A percentile compares a stretch with the other conserved stretches of the same genome.
Evolutionary conservation across 2,113 vertebrate species (phyloP).

Genomic region (Zapornia atra): DNA sequence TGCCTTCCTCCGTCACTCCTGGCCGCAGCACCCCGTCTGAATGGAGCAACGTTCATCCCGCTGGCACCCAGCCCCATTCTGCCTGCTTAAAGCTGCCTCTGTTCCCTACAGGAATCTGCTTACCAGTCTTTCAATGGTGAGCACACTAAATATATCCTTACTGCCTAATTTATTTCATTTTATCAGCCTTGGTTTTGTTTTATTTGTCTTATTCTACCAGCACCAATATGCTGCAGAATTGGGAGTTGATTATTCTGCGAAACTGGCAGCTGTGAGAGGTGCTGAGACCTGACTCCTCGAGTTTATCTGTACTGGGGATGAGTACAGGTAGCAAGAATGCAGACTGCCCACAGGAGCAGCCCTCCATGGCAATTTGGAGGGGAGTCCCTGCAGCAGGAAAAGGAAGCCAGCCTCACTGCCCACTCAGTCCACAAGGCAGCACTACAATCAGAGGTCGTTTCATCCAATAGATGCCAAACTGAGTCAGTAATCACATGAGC

Average conservation of each 20-base stretch:
- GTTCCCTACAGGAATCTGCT: not conserved
- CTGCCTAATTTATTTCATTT: not conserved
- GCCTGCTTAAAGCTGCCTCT: constrained; percentile 15
- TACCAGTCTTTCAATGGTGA: not conserved
- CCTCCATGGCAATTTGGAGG: not conserved
- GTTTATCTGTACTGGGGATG: not conserved
- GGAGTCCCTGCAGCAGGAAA: not conserved
- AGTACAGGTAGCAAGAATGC: not conserved
- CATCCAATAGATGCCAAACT: not conserved
- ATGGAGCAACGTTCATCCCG: not conserved
- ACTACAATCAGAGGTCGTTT: not conserved
- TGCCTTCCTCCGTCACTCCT: not conserved
- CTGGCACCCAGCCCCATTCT: not conserved
- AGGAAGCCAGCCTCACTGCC: not conserved
- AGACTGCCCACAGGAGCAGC: not conserved
- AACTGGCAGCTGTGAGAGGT: not conserved
- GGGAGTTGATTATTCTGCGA: not conserved
- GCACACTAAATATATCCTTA: not conserved
- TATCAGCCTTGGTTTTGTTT: not conserved
- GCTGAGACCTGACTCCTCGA: not conserved
- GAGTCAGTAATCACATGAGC: not conserved
- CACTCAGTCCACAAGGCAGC: not conserved
- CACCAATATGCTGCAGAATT: not conserved
- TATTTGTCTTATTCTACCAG: not conserved
- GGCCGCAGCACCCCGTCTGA: not conserved